These are phyloP conservation scores for Limnephilus marmoratus DNA, from an alignment of 2,888 invertebrate species.

Conservation along the genomic window DNA sequence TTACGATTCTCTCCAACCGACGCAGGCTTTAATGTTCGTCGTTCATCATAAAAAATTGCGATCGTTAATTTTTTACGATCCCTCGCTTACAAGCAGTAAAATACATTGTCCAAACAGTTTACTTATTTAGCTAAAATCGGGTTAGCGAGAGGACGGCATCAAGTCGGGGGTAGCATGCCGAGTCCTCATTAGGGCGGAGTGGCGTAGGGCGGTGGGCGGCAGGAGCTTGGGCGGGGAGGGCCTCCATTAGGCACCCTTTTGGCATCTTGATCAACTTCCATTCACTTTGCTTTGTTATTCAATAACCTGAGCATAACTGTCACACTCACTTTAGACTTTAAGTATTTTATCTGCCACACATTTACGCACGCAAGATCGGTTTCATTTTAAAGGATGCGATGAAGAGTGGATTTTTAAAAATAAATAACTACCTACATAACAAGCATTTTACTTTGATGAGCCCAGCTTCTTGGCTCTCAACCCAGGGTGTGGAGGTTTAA, in stretches of 20 bases:
- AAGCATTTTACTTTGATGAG: too few relatives aligned
- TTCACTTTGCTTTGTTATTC: not conserved
- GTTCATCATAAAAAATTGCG: conserved; percentile 56
- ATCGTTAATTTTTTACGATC: conserved; percentile 58
- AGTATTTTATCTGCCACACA: not conserved
- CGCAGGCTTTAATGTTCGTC: conserved; percentile 39
- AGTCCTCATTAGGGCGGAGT: conserved; percentile 9
- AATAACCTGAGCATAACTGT: not conserved
- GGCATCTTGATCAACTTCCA: not conserved
- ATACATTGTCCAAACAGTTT: conserved; percentile 52
- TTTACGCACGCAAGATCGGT: not conserved
- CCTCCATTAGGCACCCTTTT: not conserved
- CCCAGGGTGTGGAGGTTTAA: too few relatives aligned
- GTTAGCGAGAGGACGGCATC: conserved; percentile 39
- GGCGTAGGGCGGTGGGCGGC: not conserved
- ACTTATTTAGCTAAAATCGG: conserved; percentile 52
- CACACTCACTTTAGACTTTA: not conserved
- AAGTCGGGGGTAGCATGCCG: conserved; percentile 11
- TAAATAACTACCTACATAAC: too few relatives aligned
- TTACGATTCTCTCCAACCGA: conserved; percentile 39
- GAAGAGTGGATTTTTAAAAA: too few relatives aligned
- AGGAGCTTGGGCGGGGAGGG: not conserved
- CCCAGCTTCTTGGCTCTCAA: too few relatives aligned
- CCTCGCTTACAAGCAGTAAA: conserved; percentile 56
- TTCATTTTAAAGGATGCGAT: not conserved